Base-by-base conservation (phyloP, 2,888 invertebrate genomes). In the Polydrusus tereticollis region DNA sequence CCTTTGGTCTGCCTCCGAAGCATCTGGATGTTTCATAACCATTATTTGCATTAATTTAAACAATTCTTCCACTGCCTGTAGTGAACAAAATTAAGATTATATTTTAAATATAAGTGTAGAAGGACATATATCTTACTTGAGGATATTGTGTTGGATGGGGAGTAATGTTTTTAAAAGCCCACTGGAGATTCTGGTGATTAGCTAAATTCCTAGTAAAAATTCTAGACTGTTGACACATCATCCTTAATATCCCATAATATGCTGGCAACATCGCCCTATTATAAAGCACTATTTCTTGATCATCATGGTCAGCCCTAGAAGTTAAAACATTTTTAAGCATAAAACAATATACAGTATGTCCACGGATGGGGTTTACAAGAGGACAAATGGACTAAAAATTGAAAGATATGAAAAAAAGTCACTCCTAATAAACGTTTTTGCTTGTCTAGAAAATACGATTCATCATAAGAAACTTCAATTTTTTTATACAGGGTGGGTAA, bases 111-210 rank as follows among this genome's bases (percentile, higher is more conserved):
- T n/a, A n/a, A n/a, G n/a, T n/a, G n/a, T n/a, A n/a, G n/a, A n/a
- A n/a, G n/a, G 21, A 63, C 12, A 57, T 3, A 33, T 57, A 1
- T 26, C n/a, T 58, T 83, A 90, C 92, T 75, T 91, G 91, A 16
- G 95, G 93, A 87, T 98, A 98, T 79, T 97, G 94, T 20, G 95
- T 95, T 5, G 96, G 95, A 86, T 96, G 96, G n/a, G 97, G 96
- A 33, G 96, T 95, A 76, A 98, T 97, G 85, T 97, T 97, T 82
- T 97, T 93, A 86, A 97, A 97, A 23, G 97, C 97, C 97, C 97
- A 98, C 83, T 96, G 95, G 47, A 98, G 90, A 87, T 98, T 98
- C 86, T 97, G 97, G 87, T 98, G 97, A 77, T 93, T 92, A 0
- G 96, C 95, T 67, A 98, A 88, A 81, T 94, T 92, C 64, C 96